Conservation (phyloP, 2,888 invertebrate genomes). For the Agrochola circellaris region DNA sequence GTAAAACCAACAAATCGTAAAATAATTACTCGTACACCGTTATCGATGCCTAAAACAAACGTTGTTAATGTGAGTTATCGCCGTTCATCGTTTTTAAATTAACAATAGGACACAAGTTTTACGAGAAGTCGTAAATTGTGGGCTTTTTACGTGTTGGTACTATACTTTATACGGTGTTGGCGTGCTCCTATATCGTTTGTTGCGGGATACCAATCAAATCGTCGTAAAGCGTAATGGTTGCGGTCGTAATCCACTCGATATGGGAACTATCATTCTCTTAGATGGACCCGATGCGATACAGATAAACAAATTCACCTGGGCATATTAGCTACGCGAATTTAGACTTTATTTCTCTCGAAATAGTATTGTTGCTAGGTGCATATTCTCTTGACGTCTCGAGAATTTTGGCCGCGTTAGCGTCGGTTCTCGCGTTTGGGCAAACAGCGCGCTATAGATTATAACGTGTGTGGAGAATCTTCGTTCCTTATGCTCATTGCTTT, state of each 20-base stretch:
- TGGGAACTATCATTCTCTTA: conserved; percentile 85
- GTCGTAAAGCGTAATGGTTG: conserved; percentile 87
- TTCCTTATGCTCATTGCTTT: conserved; percentile 77
- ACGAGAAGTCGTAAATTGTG: conserved; percentile 85
- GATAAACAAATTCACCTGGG: conserved; percentile 64
- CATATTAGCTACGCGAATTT: conserved; percentile 52
- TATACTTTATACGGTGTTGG: conserved; percentile 71
- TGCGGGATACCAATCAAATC: conserved; percentile 86
- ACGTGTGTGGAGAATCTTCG: conserved; percentile 81
- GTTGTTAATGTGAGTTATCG: conserved; percentile 78
- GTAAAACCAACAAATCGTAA: conserved; percentile 63
- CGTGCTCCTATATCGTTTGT: conserved; percentile 87
- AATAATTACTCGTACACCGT: conserved; percentile 67
- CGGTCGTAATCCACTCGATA: conserved; percentile 86
- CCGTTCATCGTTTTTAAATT: conserved; percentile 82
- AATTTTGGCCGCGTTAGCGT: conserved; percentile 68
- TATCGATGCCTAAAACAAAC: conserved; percentile 73
- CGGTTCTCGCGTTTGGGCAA: conserved; percentile 81
- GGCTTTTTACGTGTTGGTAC: conserved; percentile 78
- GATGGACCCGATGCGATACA: conserved; percentile 79
- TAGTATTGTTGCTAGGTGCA: conserved; percentile 37
- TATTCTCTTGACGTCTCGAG: conserved; percentile 43
- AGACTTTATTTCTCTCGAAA: conserved; percentile 54
- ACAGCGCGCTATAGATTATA: conserved; percentile 83
- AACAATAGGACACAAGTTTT: conserved; percentile 83